Conservation (phyloP, 2,113 vertebrate species). For the Phasianus colchicus region DNA sequence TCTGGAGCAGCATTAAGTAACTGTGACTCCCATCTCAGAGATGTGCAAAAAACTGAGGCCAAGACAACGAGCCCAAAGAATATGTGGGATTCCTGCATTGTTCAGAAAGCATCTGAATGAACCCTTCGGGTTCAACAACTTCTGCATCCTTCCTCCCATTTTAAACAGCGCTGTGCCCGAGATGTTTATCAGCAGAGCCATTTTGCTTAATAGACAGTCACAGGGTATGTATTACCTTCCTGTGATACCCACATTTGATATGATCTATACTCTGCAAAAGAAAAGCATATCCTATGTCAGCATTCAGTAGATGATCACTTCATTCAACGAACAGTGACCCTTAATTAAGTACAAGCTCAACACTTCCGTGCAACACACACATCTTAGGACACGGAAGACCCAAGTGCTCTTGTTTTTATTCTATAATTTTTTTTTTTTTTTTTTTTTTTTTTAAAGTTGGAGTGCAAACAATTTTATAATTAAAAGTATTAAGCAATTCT, state of each 20-base stretch:
- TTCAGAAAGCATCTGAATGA: neutral
- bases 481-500: neutral
- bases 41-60: conserved; percentile 35
- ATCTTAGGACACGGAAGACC: neutral
- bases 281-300: neutral
- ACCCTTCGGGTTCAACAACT: neutral
- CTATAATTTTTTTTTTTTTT: neutral
- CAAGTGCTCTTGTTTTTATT: neutral
- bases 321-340: neutral
- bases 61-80: neutral
- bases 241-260: neutral
- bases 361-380: neutral
- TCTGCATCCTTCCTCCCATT: neutral
- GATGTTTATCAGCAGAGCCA: neutral
- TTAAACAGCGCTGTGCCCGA: neutral
- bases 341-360: conserved; percentile 3
- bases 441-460: too few species aligned
- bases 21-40: neutral
- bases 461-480: neutral
- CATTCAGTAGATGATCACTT: neutral
- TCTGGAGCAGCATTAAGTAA: neutral
- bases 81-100: neutral
- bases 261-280: neutral
- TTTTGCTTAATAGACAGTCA: neutral
- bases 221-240: neutral